phyloP scores from a whole-genome alignment of 2,888 invertebrate genomes.

The Thumatha senex region DNA sequence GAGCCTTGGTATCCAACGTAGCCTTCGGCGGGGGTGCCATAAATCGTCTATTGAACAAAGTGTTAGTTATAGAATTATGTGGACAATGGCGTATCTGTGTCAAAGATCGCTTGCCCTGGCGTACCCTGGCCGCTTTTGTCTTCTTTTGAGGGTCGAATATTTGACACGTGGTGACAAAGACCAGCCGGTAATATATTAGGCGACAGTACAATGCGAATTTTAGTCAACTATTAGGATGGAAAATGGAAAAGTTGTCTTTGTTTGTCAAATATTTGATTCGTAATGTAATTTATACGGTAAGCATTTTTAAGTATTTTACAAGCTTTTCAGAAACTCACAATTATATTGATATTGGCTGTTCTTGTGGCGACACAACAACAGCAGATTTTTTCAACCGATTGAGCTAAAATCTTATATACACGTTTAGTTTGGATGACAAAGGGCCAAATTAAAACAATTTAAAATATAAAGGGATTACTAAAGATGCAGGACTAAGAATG shows the following conservation, averaged over 20 bases:
- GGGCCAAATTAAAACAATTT: too few species aligned
- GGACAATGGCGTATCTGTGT: constrained; percentile 65
- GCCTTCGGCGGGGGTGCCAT: constrained; percentile 40
- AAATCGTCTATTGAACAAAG: constrained; percentile 54
- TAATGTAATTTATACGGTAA: too few species aligned
- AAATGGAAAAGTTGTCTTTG: constrained; percentile 2
- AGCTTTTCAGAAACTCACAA: too few species aligned
- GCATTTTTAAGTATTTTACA: too few species aligned
- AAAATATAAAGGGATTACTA: too few species aligned
- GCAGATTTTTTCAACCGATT: too few species aligned
- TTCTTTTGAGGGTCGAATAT: constrained; percentile 57
- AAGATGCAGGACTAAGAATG: too few species aligned
- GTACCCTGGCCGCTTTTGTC: constrained; percentile 48
- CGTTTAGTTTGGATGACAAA: too few species aligned
- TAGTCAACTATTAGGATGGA: constrained; percentile 20
- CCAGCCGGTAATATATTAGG: constrained; percentile 35
- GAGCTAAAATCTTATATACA: too few species aligned
- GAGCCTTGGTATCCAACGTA: constrained; percentile 39
- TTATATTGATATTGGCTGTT: too few species aligned
- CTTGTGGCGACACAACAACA: too few species aligned
- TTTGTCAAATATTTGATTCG: not conserved
- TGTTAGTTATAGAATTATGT: constrained; percentile 44
- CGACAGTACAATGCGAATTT: constrained; percentile 22
- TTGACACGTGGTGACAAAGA: constrained; percentile 46
- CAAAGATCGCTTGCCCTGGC: constrained; percentile 53